Evolutionary conservation across 2,888 invertebrate genomes (phyloP).

Genomic region (Ornithoptera priamus): DNA sequence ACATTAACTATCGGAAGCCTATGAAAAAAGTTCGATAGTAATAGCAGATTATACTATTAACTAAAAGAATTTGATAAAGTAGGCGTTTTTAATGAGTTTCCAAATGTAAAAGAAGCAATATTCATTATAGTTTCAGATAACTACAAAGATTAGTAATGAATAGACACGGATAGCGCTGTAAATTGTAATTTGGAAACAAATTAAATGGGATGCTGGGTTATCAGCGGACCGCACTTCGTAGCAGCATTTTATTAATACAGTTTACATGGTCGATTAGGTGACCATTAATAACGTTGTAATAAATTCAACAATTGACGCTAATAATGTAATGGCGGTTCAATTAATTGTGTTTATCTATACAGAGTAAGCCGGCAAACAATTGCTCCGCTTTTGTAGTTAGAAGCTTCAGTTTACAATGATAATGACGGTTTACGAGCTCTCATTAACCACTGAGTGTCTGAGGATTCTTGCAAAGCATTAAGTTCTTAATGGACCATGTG

Average conservation of each 20-base stretch:
- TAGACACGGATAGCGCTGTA: constrained; percentile 4
- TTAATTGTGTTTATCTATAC: constrained; percentile 28
- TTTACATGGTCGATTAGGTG: constrained; percentile 28
- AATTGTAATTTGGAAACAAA: constrained; percentile 20
- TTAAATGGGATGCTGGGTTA: constrained; percentile 16
- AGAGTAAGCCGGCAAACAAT: constrained; percentile 21
- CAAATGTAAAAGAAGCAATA: constrained; percentile 18
- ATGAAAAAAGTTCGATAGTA: background rate
- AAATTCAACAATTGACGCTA: constrained; percentile 24
- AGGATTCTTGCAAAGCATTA: constrained; percentile 29
- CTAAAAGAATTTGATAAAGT: background rate
- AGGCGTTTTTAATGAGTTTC: constrained; percentile 1
- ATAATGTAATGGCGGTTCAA: constrained; percentile 19
- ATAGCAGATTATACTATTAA: background rate
- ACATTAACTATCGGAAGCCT: too few species aligned
- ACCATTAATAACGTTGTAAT: constrained; percentile 26
- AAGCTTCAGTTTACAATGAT: constrained; percentile 23
- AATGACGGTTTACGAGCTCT: constrained; percentile 27
- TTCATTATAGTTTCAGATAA: constrained; percentile 2
- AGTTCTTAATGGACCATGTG: constrained; percentile 30
- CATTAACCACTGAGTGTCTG: constrained; percentile 29
- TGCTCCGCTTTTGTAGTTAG: constrained; percentile 14
- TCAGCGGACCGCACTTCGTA: constrained; percentile 13
- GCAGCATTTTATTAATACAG: constrained; percentile 27
- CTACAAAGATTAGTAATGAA: constrained; percentile 10